Base-by-base conservation (phyloP, 2,888 invertebrate genomes). In the Elysia crispata region DNA sequence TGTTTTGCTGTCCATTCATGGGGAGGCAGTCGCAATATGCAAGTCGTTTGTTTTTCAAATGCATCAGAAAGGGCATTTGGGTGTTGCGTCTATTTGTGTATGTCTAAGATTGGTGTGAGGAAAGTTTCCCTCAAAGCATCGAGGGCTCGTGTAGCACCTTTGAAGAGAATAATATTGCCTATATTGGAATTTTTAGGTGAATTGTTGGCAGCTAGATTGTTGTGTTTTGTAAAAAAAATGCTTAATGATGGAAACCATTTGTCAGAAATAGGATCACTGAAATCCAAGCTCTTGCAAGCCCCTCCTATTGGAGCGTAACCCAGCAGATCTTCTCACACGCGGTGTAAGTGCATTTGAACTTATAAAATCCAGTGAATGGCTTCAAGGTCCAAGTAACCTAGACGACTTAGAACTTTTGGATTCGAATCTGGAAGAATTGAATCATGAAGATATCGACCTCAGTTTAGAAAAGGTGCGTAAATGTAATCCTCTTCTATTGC, bases 51-150 rank as follows among this genome's bases (percentile, higher is more conserved):
- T 79, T 31, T 86, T 69, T 82, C 78, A 28, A 86, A 88, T 73
- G 86, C 87, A 8, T 85, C 85, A 28, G 72, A 76, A 60, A 73
- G 77, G 54, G 87, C 81, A 1, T 88, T 86, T 72, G 82, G 85
- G 15, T 83, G 85, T 0, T 72, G 67, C 23, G 79, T 85, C 15
- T 87, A 86, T 74, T 30, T 85, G 0, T 20, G 78, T 1, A 18
- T 25, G 31, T 25, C 23, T 6, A 41, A 41, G 11, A 41, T 6
- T 6, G 11, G 11, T 11, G 41, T 41, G 5, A 41, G 11, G 5
- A 41, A 11, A 41, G 41, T 11, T 41, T 41, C 11, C 3, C 11
- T 41, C 5, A 41, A 6, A 3, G 3, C 11, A 41, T 41, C 41
- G 5, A 41, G 11, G 41, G 11, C 41, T 6, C 3, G 11, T 6